phyloP scores from a whole-genome alignment of 1,140 invertebrate species.

The Cataglyphis hispanica region DNA sequence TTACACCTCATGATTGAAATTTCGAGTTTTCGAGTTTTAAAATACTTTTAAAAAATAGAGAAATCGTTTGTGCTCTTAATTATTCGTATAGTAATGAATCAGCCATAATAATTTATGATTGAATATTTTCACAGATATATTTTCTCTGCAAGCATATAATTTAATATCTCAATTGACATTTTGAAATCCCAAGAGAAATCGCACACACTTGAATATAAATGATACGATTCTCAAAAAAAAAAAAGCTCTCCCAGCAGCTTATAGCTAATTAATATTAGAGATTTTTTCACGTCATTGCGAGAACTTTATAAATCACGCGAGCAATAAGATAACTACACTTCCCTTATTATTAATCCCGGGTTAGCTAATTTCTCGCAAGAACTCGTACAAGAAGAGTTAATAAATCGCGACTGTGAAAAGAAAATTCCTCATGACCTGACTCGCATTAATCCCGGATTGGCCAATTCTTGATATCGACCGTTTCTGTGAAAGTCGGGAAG shows the following conservation, averaged over 20 bases:
- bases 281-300: background rate
- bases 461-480: background rate
- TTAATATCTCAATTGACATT: background rate
- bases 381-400: constrained; percentile 6
- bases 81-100: background rate
- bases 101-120: background rate
- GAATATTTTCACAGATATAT: background rate
- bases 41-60: background rate
- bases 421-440: constrained; percentile 22
- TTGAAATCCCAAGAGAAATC: background rate
- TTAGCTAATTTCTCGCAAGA: constrained; percentile 21
- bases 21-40: background rate
- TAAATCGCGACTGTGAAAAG: constrained; percentile 27
- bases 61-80: background rate
- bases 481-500: constrained; percentile 58
- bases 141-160: background rate
- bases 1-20: background rate
- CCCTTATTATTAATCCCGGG: constrained; percentile 8
- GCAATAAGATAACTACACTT: background rate
- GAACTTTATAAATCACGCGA: constrained; percentile 5
- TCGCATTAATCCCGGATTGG: constrained; percentile 34
- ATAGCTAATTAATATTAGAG: background rate
- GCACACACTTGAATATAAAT: background rate
- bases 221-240: constrained; percentile 25
- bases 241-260: background rate